These are phyloP conservation scores for Griposia aprilina DNA, from an alignment of 2,888 invertebrate species.

Conservation along the genomic window DNA sequence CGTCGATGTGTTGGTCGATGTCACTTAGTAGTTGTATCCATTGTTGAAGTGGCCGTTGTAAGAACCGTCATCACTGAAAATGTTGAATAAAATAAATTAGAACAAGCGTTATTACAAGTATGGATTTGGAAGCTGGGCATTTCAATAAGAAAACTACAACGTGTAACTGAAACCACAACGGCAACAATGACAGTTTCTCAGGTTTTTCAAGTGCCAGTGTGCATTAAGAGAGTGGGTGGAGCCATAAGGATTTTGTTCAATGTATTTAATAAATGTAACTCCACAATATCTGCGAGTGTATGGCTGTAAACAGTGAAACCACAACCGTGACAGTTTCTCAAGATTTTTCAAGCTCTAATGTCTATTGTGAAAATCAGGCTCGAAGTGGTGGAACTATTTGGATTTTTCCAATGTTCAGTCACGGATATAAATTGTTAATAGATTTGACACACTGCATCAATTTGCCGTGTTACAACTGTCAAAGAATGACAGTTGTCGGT, in stretches of 20 bases:
- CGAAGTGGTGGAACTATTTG: neutral
- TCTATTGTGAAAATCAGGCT: neutral
- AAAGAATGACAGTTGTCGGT: no score
- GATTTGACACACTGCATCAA: no score
- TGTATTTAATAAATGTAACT: no score
- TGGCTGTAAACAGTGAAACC: no score
- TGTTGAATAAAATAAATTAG: conserved; percentile 28
- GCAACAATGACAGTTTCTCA: neutral
- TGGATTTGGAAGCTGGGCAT: neutral
- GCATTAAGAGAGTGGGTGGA: neutral
- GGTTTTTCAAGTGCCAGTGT: neutral
- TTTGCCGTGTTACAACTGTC: no score
- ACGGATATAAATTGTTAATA: no score
- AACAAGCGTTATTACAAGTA: neutral
- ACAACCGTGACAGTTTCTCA: neutral
- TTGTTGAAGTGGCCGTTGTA: conserved; percentile 75
- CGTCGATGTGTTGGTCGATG: conserved; percentile 19
- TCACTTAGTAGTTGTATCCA: conserved; percentile 72
- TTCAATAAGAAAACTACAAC: neutral
- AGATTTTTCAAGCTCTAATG: neutral
- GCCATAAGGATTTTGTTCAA: neutral
- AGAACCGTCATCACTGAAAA: conserved; percentile 74
- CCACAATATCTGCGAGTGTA: no score
- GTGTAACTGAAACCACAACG: no score
- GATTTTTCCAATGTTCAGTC: neutral